Conservation (phyloP, 2,113 vertebrate genomes). For the Eudyptes chrysolophus region DNA sequence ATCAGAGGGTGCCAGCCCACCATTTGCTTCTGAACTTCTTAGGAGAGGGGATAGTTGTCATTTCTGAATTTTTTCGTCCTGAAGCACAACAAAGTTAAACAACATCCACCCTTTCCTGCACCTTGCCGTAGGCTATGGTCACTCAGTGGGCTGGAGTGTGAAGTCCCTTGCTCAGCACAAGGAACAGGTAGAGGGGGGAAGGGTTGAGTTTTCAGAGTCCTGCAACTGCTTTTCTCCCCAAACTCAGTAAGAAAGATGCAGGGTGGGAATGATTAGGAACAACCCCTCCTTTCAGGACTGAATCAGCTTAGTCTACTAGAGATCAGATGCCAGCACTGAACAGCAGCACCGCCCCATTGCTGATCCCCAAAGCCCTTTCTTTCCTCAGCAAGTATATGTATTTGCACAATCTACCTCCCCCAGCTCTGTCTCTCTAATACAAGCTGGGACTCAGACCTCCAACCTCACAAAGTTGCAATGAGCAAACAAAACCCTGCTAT, state of each 20-base stretch:
- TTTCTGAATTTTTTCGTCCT: neutral
- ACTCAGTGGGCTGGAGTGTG: neutral
- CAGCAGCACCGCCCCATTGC: neutral
- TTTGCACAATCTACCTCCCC: neutral
- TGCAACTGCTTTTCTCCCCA: neutral
- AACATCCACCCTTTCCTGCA: neutral
- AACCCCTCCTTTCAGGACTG: neutral
- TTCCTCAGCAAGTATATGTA: neutral
- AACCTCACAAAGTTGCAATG: neutral
- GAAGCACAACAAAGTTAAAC: neutral
- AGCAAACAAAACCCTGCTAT: slow-evolving; percentile 10
- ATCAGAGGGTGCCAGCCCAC: neutral
- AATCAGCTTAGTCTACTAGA: neutral
- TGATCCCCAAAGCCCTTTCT: neutral
- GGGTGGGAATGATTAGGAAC: neutral
- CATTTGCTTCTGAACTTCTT: neutral
- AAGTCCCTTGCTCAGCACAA: neutral
- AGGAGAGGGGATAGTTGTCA: neutral
- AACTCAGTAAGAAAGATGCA: neutral
- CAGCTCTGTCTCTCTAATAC: neutral
- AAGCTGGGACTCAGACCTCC: neutral
- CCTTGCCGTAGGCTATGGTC: neutral
- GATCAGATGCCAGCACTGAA: neutral
- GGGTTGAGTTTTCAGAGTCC: neutral
- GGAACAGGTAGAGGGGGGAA: neutral